Conservation (phyloP, 2,888 invertebrate species). For the Eupithecia insigniata region DNA sequence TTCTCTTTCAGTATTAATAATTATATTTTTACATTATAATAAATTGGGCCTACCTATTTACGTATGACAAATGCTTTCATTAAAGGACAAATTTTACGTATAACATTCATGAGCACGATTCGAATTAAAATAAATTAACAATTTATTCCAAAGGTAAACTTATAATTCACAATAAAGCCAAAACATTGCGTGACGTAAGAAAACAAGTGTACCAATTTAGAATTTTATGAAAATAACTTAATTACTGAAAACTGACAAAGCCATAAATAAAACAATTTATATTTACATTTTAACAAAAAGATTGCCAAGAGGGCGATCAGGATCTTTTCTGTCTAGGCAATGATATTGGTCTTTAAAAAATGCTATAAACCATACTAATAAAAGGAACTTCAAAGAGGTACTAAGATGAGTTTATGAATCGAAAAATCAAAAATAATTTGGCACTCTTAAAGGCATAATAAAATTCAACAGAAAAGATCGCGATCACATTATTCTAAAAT, state of each 20-base stretch:
- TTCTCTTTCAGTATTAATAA: conserved; percentile 75
- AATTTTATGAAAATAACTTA: conserved; percentile 48
- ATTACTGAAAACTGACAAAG: conserved; percentile 52
- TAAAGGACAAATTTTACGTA: conserved; percentile 77
- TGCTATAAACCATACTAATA: conserved; percentile 53
- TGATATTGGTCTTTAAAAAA: conserved; percentile 50
- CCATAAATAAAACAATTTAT: conserved; percentile 65
- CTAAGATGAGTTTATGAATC: conserved; percentile 60
- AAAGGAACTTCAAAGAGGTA: conserved; percentile 70
- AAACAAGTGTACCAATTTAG: conserved; percentile 71
- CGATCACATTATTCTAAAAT: conserved; percentile 50
- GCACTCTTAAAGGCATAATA: conserved; percentile 70
- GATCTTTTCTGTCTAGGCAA: conserved; percentile 67
- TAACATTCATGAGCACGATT: conserved; percentile 76
- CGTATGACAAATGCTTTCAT: conserved; percentile 80
- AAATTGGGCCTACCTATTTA: conserved; percentile 83
- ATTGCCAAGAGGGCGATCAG: conserved; percentile 62
- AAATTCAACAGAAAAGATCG: conserved; percentile 71
- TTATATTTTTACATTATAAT: conserved; percentile 80
- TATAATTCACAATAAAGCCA: conserved; percentile 59
- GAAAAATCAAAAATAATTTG: conserved; percentile 71
- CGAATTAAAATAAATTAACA: conserved; percentile 73
- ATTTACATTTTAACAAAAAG: conserved; percentile 77
- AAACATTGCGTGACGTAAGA: conserved; percentile 61
- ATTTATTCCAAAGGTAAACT: conserved; percentile 59